These are phyloP conservation scores for Drosophila prosaltans DNA, from an alignment of 1,140 invertebrate species.

Conservation along the genomic window DNA sequence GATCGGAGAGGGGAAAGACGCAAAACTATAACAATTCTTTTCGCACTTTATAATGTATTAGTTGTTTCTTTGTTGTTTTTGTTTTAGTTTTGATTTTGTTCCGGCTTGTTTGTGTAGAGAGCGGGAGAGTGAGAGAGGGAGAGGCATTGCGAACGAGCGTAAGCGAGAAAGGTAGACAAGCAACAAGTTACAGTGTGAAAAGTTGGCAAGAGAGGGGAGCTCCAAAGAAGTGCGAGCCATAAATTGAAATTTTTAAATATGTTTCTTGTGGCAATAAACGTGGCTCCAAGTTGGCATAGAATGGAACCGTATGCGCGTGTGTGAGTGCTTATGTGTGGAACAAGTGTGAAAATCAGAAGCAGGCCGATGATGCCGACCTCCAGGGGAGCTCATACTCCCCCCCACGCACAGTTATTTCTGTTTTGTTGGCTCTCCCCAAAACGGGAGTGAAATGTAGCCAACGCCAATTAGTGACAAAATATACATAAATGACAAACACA, in stretches of 20 bases:
- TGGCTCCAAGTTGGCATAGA: constrained; percentile 66
- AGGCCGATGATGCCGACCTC: constrained; percentile 53
- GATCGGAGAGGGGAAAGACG: constrained; percentile 47
- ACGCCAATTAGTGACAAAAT: constrained; percentile 76
- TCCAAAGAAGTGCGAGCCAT: constrained; percentile 41
- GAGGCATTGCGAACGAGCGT: constrained; percentile 15
- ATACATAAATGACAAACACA: constrained; percentile 53
- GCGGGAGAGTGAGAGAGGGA: constrained; percentile 17
- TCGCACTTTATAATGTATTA: constrained; percentile 53
- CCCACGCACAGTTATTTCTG: constrained; percentile 66
- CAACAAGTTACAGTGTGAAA: constrained; percentile 57
- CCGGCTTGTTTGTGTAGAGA: constrained; percentile 49
- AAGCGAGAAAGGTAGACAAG: constrained; percentile 33
- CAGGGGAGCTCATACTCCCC: constrained; percentile 64
- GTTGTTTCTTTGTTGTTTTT: constrained; percentile 52
- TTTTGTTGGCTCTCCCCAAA: constrained; percentile 43
- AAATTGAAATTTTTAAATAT: constrained; percentile 61
- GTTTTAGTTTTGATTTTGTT: constrained; percentile 52
- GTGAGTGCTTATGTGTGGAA: constrained; percentile 40
- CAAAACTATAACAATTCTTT: constrained; percentile 56
- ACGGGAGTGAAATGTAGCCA: constrained; percentile 56
- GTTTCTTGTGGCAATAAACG: constrained; percentile 50
- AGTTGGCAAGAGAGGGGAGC: constrained; percentile 18
- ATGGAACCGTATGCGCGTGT: constrained; percentile 30
- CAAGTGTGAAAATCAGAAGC: constrained; percentile 73